These are phyloP conservation scores for Poeciliopsis presidionis DNA, from an alignment of 2,797 vertebrate genomes.

Conservation along the genomic window DNA sequence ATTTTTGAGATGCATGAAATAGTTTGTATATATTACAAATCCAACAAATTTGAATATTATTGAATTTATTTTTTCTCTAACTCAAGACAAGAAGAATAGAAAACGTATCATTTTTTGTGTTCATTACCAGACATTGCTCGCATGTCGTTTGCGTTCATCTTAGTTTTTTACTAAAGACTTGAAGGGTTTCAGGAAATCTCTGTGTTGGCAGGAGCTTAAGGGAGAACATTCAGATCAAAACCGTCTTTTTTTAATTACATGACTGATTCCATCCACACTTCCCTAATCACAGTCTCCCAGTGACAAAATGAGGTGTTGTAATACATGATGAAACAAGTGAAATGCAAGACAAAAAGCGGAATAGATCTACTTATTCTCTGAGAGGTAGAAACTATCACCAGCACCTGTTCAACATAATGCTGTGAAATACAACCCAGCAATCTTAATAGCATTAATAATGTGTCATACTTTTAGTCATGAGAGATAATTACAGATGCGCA, in stretches of 20 bases:
- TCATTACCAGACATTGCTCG: background rate
- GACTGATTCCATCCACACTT: slow-evolving; percentile 36
- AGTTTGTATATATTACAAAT: background rate
- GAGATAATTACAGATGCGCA: background rate
- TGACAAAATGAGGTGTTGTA: slow-evolving; percentile 59
- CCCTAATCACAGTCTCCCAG: slow-evolving; percentile 54
- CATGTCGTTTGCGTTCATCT: slow-evolving; percentile 4
- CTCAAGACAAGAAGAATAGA: background rate
- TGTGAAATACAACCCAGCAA: slow-evolving; percentile 19
- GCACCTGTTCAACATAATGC: slow-evolving; percentile 16
- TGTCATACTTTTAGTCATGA: background rate
- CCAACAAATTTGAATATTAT: background rate
- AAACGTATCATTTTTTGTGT: background rate
- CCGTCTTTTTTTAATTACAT: background rate
- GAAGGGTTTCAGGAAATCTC: slow-evolving; percentile 18
- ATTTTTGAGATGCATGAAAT: background rate
- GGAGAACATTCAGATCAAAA: slow-evolving; percentile 20
- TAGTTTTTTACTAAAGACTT: slow-evolving; percentile 10
- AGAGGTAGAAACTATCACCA: slow-evolving; percentile 34
- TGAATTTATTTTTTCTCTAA: background rate
- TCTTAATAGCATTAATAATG: background rate
- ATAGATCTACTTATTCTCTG: slow-evolving; percentile 30
- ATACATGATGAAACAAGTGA: slow-evolving; percentile 72
- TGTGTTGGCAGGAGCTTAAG: slow-evolving; percentile 15
- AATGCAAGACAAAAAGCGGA: slow-evolving; percentile 40